Base-by-base conservation (phyloP, 2,888 invertebrate genomes). In the Schrankia costaestrigalis region DNA sequence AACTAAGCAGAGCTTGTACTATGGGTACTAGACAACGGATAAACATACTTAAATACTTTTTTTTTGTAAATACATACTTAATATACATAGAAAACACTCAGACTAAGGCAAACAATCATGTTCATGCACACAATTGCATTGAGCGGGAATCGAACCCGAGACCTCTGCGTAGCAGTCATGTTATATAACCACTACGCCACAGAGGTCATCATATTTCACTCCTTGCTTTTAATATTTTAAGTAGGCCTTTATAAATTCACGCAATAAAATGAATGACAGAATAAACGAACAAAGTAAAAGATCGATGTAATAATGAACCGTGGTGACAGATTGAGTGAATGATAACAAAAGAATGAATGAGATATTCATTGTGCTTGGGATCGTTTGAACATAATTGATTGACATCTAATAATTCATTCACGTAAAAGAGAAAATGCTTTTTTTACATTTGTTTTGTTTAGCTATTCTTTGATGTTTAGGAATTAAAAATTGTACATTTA, bases 301-400 rank as follows among this genome's bases (percentile, higher is more conserved):
- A 37, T 37, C 19, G 12, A 37, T 37, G 27, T 23, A 31, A 19
- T 31, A 28, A 31, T 27, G 27, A 27, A 27, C 17, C 18, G 8
- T 10, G 31, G 21, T 31, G 36, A 27, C 31, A 37, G 27, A 31
- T 12, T 31, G 30, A n/a, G 36, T 31, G 19, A 37, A 37, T 19
- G 13, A 19, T 27, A 31, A 31, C 18, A 27, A 37, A 26, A 26
- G 27, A 37, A 24, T 3, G 26, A 35, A 23, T 23, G 31, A 13
- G n/a, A 10, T 15, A 11, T 26, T 36, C 17, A 26, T 3, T 9
- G 28, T 17, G 13, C 11, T 21, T 17, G 10, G 24, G 8, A 15
- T 21, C 28, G 21, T 23, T 21, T 19, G 26, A 18, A 26, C 27
- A 11, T 13, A 10, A 30, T 11, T 19, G 14, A 31, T 27, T 24